A percentile compares a stretch with the other conserved stretches of the same genome.
These are phyloP conservation scores for Hirtodrosophila confusa DNA, from an alignment of 2,888 invertebrate genomes.

Conservation along the genomic window DNA sequence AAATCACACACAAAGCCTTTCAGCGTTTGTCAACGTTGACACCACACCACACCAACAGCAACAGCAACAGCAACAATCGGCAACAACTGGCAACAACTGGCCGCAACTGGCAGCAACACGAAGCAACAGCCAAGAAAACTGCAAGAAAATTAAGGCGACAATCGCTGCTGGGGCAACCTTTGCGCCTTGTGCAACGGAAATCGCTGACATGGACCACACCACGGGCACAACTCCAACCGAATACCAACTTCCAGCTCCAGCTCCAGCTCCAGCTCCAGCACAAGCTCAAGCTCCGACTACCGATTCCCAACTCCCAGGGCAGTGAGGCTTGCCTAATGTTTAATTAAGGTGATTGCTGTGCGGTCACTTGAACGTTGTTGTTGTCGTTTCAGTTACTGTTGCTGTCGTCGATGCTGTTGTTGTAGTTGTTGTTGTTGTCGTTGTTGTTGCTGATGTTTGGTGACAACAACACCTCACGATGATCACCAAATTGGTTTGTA, in stretches of 20 bases:
- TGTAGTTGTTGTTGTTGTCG: constrained; percentile 29
- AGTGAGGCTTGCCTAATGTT: constrained; percentile 79
- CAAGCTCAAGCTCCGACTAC: constrained; percentile 21
- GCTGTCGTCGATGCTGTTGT: constrained; percentile 26
- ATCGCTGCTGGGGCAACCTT: constrained; percentile 73
- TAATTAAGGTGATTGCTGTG: constrained; percentile 81
- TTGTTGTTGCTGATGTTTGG: constrained; percentile 39
- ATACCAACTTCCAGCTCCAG: neutral
- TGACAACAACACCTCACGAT: constrained; percentile 70
- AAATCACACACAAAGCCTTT: constrained; percentile 79
- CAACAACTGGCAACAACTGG: constrained; percentile 48
- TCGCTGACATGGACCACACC: constrained; percentile 82
- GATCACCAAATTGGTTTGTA: constrained; percentile 80
- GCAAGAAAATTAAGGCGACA: constrained; percentile 79
- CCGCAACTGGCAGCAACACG: constrained; percentile 59
- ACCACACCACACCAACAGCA: constrained; percentile 40
- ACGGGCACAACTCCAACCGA: constrained; percentile 30
- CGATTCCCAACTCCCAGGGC: constrained; percentile 39
- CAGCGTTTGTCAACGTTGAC: constrained; percentile 76
- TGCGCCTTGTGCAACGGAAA: constrained; percentile 81
- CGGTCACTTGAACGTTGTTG: constrained; percentile 66
- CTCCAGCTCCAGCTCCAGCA: constrained; percentile 31
- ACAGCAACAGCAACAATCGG: constrained; percentile 28
- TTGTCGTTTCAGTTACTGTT: constrained; percentile 35
- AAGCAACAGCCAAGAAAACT: constrained; percentile 73